These are phyloP conservation scores for Halcyon smyrnensis DNA, from an alignment of 2,797 vertebrate genomes.

Conservation along the genomic window DNA sequence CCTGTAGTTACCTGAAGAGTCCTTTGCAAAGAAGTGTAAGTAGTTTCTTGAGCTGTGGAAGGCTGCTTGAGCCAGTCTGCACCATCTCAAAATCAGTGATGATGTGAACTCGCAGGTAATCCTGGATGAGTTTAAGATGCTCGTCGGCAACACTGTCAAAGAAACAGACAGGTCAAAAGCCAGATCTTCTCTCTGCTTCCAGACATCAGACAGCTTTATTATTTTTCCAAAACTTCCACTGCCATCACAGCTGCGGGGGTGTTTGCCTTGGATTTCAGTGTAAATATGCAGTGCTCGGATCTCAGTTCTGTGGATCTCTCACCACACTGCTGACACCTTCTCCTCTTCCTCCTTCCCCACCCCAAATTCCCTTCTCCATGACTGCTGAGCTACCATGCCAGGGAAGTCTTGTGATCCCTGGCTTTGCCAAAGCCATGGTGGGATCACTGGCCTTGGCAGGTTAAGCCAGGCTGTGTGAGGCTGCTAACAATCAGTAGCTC, in stretches of 20 bases:
- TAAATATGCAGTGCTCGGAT: not conserved
- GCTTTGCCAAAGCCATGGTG: not conserved
- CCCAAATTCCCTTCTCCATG: not conserved
- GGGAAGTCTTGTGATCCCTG: not conserved
- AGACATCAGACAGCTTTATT: not conserved
- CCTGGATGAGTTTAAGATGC: conserved; percentile 89
- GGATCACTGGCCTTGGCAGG: not conserved
- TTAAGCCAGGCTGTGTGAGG: not conserved
- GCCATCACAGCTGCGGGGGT: not conserved
- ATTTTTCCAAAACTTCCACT: not conserved
- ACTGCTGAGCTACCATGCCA: not conserved
- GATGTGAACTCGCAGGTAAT: conserved; percentile 88
- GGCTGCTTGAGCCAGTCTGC: conserved; percentile 85
- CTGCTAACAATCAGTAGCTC: not conserved
- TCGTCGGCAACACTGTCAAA: conserved; percentile 86
- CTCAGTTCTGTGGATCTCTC: too few species aligned
- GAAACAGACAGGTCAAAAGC: not conserved
- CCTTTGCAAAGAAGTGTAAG: conserved; percentile 87
- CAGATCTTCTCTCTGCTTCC: not conserved
- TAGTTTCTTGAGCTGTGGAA: conserved; percentile 92
- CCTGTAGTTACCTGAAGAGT: conserved; percentile 86
- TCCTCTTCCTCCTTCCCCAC: not conserved
- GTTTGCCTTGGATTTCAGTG: not conserved
- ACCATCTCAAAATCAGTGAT: conserved; percentile 86
- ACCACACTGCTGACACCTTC: not conserved